A percentile compares a stretch with the other conserved stretches of the same genome.
Evolutionary conservation across 1,140 invertebrate species (phyloP).

Genomic region (Pseudoatta argentina): DNA sequence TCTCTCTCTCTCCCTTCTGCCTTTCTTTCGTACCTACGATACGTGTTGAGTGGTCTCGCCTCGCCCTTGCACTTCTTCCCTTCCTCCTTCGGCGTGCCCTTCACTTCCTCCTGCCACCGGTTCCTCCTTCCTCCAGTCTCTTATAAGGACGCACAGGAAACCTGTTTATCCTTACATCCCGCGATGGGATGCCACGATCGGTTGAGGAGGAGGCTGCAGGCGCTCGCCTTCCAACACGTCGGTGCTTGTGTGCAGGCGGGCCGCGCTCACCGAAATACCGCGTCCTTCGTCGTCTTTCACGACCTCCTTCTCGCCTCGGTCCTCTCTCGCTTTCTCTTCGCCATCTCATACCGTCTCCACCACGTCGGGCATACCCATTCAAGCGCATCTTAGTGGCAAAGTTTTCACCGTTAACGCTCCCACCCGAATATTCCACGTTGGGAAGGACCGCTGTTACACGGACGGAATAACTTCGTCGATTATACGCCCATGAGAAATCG

Average conservation of each 20-base stretch:
- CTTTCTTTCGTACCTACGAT: slow-evolving; percentile 45
- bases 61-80: slow-evolving; percentile 71
- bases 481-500: slow-evolving; percentile 39
- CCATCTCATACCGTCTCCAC: slow-evolving; percentile 23
- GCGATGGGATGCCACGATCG: slow-evolving; percentile 77
- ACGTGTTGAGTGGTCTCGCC: slow-evolving; percentile 74
- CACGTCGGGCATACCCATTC: slow-evolving; percentile 54
- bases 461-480: slow-evolving; percentile 39
- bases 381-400: slow-evolving; percentile 61
- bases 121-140: slow-evolving; percentile 53
- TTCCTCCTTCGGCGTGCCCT: slow-evolving; percentile 46
- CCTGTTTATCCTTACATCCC: slow-evolving; percentile 78
- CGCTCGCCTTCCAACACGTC: slow-evolving; percentile 66
- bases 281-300: slow-evolving; percentile 49
- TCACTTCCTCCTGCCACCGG: slow-evolving; percentile 53
- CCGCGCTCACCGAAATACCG: slow-evolving; percentile 68
- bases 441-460: slow-evolving; percentile 45
- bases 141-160: slow-evolving; percentile 77
- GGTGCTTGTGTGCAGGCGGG: slow-evolving; percentile 52
- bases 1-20: neutral
- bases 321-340: slow-evolving; percentile 25
- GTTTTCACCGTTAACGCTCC: slow-evolving; percentile 67
- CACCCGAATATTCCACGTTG: slow-evolving; percentile 53
- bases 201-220: slow-evolving; percentile 46
- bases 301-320: slow-evolving; percentile 28